Percentiles rank a stretch among this genome's conserved stretches.
These are phyloP conservation scores for Pteropus alecto DNA, from an alignment of 2,113 vertebrate genomes.

Conservation along the genomic window DNA sequence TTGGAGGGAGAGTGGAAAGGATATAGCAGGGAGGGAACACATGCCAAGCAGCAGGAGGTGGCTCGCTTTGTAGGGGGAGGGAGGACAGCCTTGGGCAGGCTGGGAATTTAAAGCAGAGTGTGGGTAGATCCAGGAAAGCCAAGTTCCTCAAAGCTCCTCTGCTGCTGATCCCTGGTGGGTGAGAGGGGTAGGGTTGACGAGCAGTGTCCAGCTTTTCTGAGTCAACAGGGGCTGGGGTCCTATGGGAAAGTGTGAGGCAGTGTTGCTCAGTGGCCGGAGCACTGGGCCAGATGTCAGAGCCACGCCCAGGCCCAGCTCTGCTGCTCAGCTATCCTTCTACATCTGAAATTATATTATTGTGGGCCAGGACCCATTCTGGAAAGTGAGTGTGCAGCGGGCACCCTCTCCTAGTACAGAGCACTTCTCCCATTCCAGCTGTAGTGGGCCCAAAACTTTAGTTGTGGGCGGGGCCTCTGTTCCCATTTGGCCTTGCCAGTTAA, in stretches of 20 bases:
- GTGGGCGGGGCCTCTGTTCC: background rate
- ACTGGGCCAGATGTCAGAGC: background rate
- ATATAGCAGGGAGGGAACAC: background rate
- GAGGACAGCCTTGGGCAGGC: background rate
- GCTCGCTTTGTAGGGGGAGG: background rate
- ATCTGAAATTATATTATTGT: background rate
- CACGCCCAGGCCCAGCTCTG: background rate
- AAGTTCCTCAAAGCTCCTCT: background rate
- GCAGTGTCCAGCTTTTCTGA: background rate
- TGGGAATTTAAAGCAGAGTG: background rate
- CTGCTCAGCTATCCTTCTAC: background rate
- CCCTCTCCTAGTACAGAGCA: background rate
- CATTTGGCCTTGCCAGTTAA: background rate
- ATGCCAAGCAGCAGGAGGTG: slow-evolving; percentile 50
- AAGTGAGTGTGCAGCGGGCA: background rate
- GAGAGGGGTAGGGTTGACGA: background rate
- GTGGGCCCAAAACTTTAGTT: background rate
- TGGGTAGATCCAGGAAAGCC: background rate
- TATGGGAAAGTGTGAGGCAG: background rate
- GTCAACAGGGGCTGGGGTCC: background rate
- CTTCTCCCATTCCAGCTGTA: background rate
- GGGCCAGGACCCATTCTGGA: background rate
- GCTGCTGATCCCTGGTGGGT: background rate
- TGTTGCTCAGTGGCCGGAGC: background rate
- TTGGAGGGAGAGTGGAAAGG: slow-evolving; percentile 49